Evolutionary conservation across 2,113 vertebrate species (phyloP), one percentile per base, ranked within the genome.

Genomic region (Redunca redunca): DNA sequence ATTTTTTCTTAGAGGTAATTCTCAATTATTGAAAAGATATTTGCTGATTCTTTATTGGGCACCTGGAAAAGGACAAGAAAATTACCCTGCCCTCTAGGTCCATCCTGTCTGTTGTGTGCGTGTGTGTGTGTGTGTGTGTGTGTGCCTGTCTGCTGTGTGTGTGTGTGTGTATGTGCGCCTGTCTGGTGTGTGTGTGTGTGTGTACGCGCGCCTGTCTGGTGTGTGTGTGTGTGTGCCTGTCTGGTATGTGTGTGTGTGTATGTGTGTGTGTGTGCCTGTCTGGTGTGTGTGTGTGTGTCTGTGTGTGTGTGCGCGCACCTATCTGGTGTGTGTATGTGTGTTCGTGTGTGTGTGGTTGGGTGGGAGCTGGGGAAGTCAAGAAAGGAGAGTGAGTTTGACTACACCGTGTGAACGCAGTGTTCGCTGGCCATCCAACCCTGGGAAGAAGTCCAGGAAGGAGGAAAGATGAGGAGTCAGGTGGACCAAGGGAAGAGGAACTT

Each of bases 341-440:
- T 80, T 23, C n/a, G 60, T n/a, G 53, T 21, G 67, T 17, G 43
- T 6, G 3, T 19, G 12, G 43, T 2, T 2, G n/a, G 17, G 19
- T 36, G 64, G 64, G n/a, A 28, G 43, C 16, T 13, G 3, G 33
- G 14, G 48, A 25, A 30, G 25, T 13, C 81, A 83, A 21, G 52
- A 36, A n/a, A n/a, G 21, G 50, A 83, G 4, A 26, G 21, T 25
- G 33, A 25, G 21, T 52, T 80, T 52, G 60, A 64, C 33, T 43
- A 26, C 26, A 55, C 43, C 19, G 0, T 11, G 1, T 46, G 60
- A 71, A 83, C 9, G 0, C 2, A 1, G 40, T 6, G 28, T 50
- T 81, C 7, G 6, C 3, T 28, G 52, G 30, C 53, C 13, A 28
- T 25, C 8, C 62, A 67, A 15, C 7, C 36, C 88, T 3, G 15